phyloP scores from a whole-genome alignment of 2,113 vertebrate species.

The Crotophaga sulcirostris region DNA sequence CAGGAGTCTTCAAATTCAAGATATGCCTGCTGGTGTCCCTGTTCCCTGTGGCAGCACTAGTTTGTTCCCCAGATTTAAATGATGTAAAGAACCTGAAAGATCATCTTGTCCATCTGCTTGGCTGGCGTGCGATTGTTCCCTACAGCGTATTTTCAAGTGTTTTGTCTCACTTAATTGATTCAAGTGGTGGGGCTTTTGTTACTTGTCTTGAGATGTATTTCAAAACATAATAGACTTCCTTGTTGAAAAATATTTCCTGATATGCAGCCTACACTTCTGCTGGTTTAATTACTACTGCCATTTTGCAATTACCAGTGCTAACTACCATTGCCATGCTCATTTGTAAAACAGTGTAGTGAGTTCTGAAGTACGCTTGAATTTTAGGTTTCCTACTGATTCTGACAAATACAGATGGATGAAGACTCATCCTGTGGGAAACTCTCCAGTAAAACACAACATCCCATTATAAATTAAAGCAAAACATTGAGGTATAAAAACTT shows the following conservation, averaged over 20 bases:
- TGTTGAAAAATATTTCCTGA: neutral
- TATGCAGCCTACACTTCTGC: neutral
- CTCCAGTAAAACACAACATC: neutral
- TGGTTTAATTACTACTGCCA: neutral
- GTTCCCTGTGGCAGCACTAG: fast-evolving
- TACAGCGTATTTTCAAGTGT: neutral
- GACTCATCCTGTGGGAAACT: neutral
- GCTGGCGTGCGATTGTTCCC: neutral
- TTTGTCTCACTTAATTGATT: neutral
- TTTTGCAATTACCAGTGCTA: neutral
- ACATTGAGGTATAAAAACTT: neutral
- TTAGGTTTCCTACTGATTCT: neutral
- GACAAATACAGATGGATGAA: neutral
- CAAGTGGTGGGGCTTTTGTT: neutral
- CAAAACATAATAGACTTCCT: neutral
- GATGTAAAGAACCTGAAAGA: neutral
- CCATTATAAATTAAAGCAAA: neutral
- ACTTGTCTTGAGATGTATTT: neutral
- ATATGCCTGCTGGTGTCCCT: neutral
- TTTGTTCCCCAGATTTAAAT: neutral
- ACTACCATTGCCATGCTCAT: neutral
- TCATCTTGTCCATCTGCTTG: neutral
- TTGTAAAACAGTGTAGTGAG: neutral
- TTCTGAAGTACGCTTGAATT: neutral
- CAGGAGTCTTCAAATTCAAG: fast-evolving